phyloP scores from a whole-genome alignment of 2,797 vertebrate species.

The Myotis myotis region DNA sequence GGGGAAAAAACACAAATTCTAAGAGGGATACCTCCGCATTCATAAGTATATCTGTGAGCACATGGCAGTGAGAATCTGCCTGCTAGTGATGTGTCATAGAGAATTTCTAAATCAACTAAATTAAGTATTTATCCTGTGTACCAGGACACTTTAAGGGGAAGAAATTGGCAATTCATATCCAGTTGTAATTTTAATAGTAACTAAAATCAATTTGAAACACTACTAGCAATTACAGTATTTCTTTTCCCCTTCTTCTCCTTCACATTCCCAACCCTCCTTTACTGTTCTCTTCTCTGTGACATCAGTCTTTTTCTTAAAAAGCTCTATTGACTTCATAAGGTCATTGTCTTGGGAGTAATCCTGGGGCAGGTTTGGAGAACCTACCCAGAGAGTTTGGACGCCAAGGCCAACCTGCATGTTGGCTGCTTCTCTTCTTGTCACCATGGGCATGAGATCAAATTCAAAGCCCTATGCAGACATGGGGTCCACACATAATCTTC shows the following conservation, averaged over 20 bases:
- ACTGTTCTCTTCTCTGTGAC: background rate
- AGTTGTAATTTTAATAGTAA: constrained; percentile 53
- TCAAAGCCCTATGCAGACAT: background rate
- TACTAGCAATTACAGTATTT: background rate
- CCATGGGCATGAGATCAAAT: background rate
- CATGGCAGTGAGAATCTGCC: background rate
- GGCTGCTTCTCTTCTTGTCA: background rate
- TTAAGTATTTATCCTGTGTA: constrained; percentile 16
- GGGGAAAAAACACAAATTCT: background rate
- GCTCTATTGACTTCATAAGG: background rate
- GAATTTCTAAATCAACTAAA: constrained; percentile 34
- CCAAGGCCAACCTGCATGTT: background rate
- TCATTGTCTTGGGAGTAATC: background rate
- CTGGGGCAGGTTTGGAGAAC: background rate
- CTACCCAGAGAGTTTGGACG: background rate
- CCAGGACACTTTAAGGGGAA: background rate
- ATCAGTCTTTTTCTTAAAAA: background rate
- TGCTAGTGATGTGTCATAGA: background rate
- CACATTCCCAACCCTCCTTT: background rate
- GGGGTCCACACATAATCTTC: background rate
- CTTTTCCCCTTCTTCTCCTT: background rate
- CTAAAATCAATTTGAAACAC: constrained; percentile 44
- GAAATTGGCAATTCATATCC: constrained; percentile 37
- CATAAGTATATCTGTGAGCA: background rate
- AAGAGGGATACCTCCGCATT: background rate